These are phyloP conservation scores for Synaphobranchus kaupii DNA, from an alignment of 2,797 vertebrate species.

Conservation along the genomic window DNA sequence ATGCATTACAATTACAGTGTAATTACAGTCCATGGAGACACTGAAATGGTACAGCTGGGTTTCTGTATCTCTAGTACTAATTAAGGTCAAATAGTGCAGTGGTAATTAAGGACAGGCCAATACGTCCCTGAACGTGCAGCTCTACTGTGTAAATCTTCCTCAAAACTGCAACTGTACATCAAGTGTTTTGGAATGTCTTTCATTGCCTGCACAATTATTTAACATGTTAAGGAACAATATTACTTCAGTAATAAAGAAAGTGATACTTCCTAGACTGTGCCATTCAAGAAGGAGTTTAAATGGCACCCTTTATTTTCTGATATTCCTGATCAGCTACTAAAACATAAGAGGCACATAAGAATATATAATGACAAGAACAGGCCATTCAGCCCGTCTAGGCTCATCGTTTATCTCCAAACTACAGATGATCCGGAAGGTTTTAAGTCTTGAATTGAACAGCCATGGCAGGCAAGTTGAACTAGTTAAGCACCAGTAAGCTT, in stretches of 20 bases:
- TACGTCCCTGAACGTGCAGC: neutral
- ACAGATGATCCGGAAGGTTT: neutral
- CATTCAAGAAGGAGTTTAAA: neutral
- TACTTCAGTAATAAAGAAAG: neutral
- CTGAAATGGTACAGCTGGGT: neutral
- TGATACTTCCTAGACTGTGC: neutral
- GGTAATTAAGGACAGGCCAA: neutral
- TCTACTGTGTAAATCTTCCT: neutral
- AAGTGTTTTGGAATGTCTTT: neutral
- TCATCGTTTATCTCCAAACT: neutral
- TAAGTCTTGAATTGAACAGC: neutral
- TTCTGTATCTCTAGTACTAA: neutral
- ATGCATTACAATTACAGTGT: neutral
- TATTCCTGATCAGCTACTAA: neutral
- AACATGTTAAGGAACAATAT: neutral
- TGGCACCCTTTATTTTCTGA: neutral
- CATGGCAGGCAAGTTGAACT: neutral
- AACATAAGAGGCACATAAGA: neutral
- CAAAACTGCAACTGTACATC: neutral
- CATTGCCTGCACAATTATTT: neutral
- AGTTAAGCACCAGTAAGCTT: neutral
- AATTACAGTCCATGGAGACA: neutral
- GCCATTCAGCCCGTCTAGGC: neutral
- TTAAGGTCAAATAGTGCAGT: neutral
- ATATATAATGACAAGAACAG: neutral